These are phyloP conservation scores for Cephalopachus bancanus DNA, from an alignment of 2,797 vertebrate species.

Conservation along the genomic window DNA sequence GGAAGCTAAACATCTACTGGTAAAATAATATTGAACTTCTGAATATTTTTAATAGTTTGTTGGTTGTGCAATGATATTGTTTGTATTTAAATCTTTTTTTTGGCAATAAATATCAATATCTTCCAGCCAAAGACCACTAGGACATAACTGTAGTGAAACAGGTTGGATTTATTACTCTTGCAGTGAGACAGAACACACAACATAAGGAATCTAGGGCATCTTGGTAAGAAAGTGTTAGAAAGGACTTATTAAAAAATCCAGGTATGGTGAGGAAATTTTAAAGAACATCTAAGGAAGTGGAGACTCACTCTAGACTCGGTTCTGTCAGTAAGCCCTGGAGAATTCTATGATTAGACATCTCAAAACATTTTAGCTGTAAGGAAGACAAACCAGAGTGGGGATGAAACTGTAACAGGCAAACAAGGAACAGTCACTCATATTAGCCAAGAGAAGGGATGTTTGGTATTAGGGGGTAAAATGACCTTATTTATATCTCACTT, in stretches of 20 bases:
- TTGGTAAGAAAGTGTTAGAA: constrained; percentile 13
- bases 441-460: not conserved
- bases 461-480: not conserved
- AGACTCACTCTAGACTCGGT: not conserved
- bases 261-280: constrained; percentile 17
- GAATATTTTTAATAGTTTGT: not conserved
- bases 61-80: not conserved
- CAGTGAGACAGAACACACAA: not conserved
- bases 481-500: not conserved
- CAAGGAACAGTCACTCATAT: not conserved
- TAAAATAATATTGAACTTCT: constrained; percentile 50
- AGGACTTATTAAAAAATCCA: not conserved
- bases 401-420: not conserved
- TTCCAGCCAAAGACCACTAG: not conserved
- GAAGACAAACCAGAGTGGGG: not conserved
- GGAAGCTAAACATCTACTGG: not conserved
- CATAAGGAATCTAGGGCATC: not conserved
- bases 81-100: constrained; percentile 20
- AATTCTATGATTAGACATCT: constrained; percentile 14
- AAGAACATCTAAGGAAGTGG: not conserved
- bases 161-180: not conserved
- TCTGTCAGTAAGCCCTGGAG: not conserved
- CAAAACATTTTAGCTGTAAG: not conserved
- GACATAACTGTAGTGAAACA: not conserved
- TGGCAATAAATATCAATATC: not conserved